Conservation (phyloP, 2,113 vertebrate genomes). For the Setophaga coronata region DNA sequence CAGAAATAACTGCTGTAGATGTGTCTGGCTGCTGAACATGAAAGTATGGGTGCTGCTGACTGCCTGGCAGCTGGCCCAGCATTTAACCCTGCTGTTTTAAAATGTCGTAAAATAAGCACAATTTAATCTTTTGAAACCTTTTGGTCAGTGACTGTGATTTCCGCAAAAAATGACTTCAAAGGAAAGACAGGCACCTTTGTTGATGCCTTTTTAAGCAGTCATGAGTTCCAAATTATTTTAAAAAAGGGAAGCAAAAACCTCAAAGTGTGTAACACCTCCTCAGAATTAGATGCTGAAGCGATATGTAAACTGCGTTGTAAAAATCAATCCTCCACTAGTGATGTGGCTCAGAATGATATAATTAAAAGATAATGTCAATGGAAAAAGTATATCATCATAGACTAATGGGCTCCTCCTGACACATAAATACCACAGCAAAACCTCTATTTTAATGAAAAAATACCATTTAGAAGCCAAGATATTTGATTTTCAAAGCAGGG, state of each 20-base stretch:
- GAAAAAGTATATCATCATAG: slow-evolving; percentile 27
- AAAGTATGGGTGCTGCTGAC: slow-evolving; percentile 74
- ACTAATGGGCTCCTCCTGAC: slow-evolving; percentile 44
- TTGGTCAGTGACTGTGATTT: slow-evolving; percentile 78
- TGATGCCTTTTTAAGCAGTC: slow-evolving; percentile 69
- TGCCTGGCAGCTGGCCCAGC: slow-evolving; percentile 72
- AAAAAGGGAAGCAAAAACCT: slow-evolving; percentile 67
- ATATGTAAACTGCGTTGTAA: slow-evolving; percentile 43
- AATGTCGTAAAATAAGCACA: slow-evolving; percentile 78
- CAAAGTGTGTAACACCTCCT: slow-evolving; percentile 66
- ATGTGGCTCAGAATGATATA: slow-evolving; percentile 47
- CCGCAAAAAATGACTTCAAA: slow-evolving; percentile 79
- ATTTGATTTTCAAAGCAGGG: slow-evolving; percentile 29
- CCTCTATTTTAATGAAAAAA: slow-evolving; percentile 43
- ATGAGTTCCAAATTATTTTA: slow-evolving; percentile 61
- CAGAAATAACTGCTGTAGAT: slow-evolving; percentile 55
- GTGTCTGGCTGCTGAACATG: slow-evolving; percentile 73
- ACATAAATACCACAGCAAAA: slow-evolving; percentile 24
- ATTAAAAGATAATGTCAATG: slow-evolving; percentile 49
- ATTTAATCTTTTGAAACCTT: slow-evolving; percentile 80
- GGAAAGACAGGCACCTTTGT: slow-evolving; percentile 68
- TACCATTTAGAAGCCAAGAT: slow-evolving; percentile 40
- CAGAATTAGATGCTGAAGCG: slow-evolving; percentile 52
- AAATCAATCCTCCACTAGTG: slow-evolving; percentile 32
- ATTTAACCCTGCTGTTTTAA: slow-evolving; percentile 76